Evolutionary conservation across 2,113 vertebrate species (phyloP), one percentile per base, ranked within the genome.

Genomic region (Syrrhaptes paradoxus): DNA sequence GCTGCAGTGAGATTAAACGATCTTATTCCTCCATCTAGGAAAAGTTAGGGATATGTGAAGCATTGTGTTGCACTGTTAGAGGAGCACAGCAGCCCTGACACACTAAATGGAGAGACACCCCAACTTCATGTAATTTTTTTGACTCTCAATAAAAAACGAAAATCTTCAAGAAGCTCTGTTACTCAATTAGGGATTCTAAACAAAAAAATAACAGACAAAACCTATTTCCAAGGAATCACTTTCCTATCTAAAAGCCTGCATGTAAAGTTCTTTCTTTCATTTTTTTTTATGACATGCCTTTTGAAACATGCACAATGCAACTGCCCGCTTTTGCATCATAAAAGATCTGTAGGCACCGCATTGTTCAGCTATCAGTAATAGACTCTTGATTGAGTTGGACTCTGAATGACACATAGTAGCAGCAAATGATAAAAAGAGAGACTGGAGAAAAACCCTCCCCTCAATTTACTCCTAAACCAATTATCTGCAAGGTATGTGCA

Each of bases 361-460:
- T 93, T 96, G 92, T 97, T 93, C 52, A 54, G 84, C 92, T 86
- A 96, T 78, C 94, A 87, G 85, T 90, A 96, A 96, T 65, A 82
- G 92, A 93, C 87, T 91, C 82, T 63, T 90, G 89, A 97, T 95
- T 94, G 87, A 92, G 88, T 92, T 94, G 76, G 71, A 55, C 65
- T 86, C 90, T 82, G 54, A 96, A 87, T 57, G 93, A 92, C 65
- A 88, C 72, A 96, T 0, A 84, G 82, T 28, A 95, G 77, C 63
- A 95, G 89, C 81, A 83, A 96, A 92, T 91, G 77, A 94, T 38
- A 93, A 95, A 97, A 89, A 90, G 85, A 71, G 87, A 89, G 41
- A 83, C 11, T 58, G 82, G 68, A 94, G 85, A 58, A 73, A 97
- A 94, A 6, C 73, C 80, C 94, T 95, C 79, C 81, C 78, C 28